phyloP scores from a whole-genome alignment of 2,113 vertebrate species.

The Pomatostomus ruficeps region DNA sequence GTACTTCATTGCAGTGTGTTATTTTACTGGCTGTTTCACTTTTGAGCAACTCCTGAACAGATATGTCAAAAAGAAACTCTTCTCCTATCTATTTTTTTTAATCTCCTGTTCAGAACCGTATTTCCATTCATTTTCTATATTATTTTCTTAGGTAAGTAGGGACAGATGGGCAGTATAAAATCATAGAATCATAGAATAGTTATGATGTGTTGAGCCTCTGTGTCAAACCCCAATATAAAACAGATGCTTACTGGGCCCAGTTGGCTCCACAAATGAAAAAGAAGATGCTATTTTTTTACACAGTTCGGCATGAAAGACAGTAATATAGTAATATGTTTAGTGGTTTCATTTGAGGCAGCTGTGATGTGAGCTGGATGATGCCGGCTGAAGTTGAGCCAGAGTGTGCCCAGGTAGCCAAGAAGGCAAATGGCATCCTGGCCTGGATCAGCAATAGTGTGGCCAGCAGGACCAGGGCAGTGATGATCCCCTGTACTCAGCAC shows the following conservation, averaged over 20 bases:
- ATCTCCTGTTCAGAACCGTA: background rate
- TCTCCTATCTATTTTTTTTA: background rate
- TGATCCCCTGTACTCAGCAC: accelerated
- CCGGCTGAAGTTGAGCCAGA: background rate
- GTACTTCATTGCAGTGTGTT: background rate
- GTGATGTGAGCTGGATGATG: background rate
- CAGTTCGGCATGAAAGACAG: background rate
- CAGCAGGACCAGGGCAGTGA: background rate
- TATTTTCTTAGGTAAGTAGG: background rate
- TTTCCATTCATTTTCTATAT: background rate
- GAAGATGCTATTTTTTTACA: background rate
- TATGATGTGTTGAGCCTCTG: background rate
- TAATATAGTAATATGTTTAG: background rate
- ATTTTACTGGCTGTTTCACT: background rate
- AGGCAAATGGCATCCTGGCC: background rate
- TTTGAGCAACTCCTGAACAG: background rate
- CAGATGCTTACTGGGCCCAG: background rate
- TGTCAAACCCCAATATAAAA: background rate
- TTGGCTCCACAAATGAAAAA: background rate
- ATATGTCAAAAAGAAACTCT: background rate
- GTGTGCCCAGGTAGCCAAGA: background rate
- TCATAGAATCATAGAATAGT: background rate
- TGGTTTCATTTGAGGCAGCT: background rate
- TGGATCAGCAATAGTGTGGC: accelerated
- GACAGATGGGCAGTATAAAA: background rate